Evolutionary conservation across 2,797 vertebrate genomes (phyloP), one percentile per base, ranked within the genome.

Genomic region (Lutjanus campechanus): DNA sequence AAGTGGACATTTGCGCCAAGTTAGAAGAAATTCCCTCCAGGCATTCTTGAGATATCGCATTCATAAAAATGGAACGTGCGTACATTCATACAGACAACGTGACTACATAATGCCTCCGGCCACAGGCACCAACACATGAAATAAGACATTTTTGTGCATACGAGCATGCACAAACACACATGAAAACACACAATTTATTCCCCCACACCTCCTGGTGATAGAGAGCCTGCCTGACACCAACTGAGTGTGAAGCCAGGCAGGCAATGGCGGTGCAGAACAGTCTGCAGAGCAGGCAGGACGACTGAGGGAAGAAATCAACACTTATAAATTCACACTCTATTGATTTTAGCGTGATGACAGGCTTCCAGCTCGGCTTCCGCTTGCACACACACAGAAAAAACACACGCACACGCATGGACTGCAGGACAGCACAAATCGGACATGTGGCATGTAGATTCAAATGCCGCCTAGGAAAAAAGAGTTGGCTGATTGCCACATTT

Each of bases 261-360:
- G 47, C 50, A n/a, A 55, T 53, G 53, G 62, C 10, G 7, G 49
- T 41, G 64, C 69, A 63, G 20, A 46, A 67, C 75, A 60, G 78
- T 75, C 77, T 88, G 79, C 82, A 77, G 56, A 75, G 82, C 77
- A 61, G 43, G 66, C 81, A 65, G 63, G 44, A 77, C 1, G 6
- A 53, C 76, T 49, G 54, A 29, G 69, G 59, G 54, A 82, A 73
- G 73, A 80, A 89, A 90, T 84, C 85, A 85, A 77, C 84, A 83
- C 80, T 77, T 76, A n/a, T 15, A 67, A 72, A 83, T 88, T 81
- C 65, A 80, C 76, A 88, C 75, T 70, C 69, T 86, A 88, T 91
- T 80, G 73, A 91, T 91, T 72, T 78, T 47, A 44, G 64, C 74
- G 40, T 64, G 68, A 77, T 82, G 77, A 82, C 77, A 89, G 81